phyloP scores from a whole-genome alignment of 2,888 invertebrate species.

The Pemphredon lugubris region DNA sequence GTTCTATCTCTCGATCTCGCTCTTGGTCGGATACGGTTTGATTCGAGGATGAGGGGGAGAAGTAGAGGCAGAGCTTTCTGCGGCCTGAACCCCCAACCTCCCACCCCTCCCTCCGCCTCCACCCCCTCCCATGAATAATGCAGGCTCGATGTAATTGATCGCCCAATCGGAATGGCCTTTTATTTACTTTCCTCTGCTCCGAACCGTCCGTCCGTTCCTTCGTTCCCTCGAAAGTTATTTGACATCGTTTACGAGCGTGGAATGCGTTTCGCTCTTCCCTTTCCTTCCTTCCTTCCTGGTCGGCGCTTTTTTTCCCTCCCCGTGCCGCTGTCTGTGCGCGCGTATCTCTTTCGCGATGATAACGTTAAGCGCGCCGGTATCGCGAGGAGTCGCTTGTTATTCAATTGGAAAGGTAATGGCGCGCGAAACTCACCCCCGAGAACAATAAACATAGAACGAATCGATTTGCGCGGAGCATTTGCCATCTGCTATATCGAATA shows the following conservation, averaged over 20 bases:
- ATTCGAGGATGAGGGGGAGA: slow-evolving; percentile 61
- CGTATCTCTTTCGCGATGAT: slow-evolving; percentile 42
- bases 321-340: slow-evolving; percentile 23
- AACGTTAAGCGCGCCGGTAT: slow-evolving; percentile 49
- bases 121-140: slow-evolving; percentile 80
- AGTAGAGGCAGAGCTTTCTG: slow-evolving; percentile 75
- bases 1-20: slow-evolving; percentile 12
- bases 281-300: slow-evolving; percentile 21
- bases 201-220: slow-evolving; percentile 72
- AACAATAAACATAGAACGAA: slow-evolving; percentile 26
- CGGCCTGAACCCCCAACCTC: slow-evolving; percentile 78
- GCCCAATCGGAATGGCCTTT: slow-evolving; percentile 81
- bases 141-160: slow-evolving; percentile 80
- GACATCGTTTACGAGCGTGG: slow-evolving; percentile 77
- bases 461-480: neutral
- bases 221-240: slow-evolving; percentile 76
- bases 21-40: slow-evolving; percentile 66
- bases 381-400: slow-evolving; percentile 30
- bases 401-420: slow-evolving; percentile 40
- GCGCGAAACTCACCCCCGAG: slow-evolving; percentile 32
- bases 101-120: too few relatives aligned
- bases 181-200: slow-evolving; percentile 79
- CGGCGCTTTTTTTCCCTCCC: slow-evolving; percentile 25
- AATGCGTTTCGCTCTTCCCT: slow-evolving; percentile 69
- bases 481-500: neutral